Conservation (phyloP, 2,113 vertebrate genomes). For the Nothobranchius kuhntae region DNA sequence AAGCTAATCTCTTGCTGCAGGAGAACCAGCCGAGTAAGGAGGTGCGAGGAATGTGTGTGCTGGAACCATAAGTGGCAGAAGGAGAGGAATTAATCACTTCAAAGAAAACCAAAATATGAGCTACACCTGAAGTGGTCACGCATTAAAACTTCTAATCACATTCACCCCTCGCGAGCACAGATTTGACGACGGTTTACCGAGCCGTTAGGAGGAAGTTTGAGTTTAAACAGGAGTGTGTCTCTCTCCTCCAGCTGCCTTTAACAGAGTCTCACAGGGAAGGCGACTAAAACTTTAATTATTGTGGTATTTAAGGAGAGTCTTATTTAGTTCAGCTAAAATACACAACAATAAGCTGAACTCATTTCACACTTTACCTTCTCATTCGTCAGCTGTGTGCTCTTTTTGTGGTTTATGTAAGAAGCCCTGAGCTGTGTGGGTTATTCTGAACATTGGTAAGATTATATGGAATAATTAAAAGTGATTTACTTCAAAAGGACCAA, state of each 20-base stretch:
- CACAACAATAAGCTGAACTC: neutral
- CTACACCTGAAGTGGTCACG: slow-evolving; percentile 61
- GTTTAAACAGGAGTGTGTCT: neutral
- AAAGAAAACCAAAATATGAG: slow-evolving; percentile 61
- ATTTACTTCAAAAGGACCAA: neutral
- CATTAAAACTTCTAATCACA: slow-evolving; percentile 59
- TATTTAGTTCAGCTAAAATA: neutral
- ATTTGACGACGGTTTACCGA: slow-evolving; percentile 46
- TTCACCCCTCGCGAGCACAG: slow-evolving; percentile 32
- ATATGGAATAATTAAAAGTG: neutral
- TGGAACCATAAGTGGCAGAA: slow-evolving; percentile 51
- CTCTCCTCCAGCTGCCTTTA: neutral
- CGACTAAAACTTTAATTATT: neutral
- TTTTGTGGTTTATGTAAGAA: neutral
- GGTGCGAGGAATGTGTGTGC: slow-evolving; percentile 45
- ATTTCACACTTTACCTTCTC: neutral
- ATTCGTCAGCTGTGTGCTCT: neutral
- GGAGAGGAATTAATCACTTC: slow-evolving; percentile 65
- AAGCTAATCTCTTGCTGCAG: slow-evolving; percentile 69
- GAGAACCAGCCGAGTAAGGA: slow-evolving; percentile 55
- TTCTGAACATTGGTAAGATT: neutral
- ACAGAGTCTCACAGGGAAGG: neutral
- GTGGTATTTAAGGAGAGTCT: neutral
- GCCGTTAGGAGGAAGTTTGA: slow-evolving; percentile 44
- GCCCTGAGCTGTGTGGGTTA: neutral